These are phyloP conservation scores for Sarcophaga variegata DNA, from an alignment of 2,888 invertebrate species.

Conservation along the genomic window DNA sequence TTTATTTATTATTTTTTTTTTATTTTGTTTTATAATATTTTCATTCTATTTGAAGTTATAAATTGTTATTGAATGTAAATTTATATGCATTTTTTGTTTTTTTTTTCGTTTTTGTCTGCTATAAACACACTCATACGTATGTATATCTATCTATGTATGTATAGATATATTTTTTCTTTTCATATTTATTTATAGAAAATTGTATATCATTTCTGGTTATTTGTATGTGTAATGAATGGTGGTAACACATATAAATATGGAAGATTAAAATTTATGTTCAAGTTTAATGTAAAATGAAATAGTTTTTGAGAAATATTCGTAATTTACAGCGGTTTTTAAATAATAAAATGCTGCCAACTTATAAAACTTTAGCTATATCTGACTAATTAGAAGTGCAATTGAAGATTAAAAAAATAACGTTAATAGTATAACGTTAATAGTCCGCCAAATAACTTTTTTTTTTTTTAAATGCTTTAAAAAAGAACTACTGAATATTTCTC, in stretches of 20 bases:
- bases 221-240: slow-evolving; percentile 7
- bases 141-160: background rate
- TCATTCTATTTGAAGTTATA: slow-evolving; percentile 42
- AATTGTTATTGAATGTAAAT: slow-evolving; percentile 64
- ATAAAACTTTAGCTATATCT: background rate
- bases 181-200: background rate
- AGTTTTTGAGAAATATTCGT: background rate
- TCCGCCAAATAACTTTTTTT: too few species aligned
- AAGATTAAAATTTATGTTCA: slow-evolving; percentile 34
- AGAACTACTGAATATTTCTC: too few species aligned
- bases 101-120: background rate
- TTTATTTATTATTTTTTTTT: slow-evolving; percentile 1
- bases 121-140: background rate
- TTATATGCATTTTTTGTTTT: slow-evolving; percentile 4
- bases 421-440: too few species aligned
- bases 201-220: background rate
- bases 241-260: background rate
- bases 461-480: too few species aligned
- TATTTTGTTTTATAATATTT: background rate
- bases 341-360: background rate
- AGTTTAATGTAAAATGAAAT: slow-evolving; percentile 25
- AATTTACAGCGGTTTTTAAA: background rate
- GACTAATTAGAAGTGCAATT: too few species aligned
- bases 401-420: too few species aligned
- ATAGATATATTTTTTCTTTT: background rate